Evolutionary conservation across 2,113 vertebrate species (phyloP).

Genomic region (Phainopepla nitens): DNA sequence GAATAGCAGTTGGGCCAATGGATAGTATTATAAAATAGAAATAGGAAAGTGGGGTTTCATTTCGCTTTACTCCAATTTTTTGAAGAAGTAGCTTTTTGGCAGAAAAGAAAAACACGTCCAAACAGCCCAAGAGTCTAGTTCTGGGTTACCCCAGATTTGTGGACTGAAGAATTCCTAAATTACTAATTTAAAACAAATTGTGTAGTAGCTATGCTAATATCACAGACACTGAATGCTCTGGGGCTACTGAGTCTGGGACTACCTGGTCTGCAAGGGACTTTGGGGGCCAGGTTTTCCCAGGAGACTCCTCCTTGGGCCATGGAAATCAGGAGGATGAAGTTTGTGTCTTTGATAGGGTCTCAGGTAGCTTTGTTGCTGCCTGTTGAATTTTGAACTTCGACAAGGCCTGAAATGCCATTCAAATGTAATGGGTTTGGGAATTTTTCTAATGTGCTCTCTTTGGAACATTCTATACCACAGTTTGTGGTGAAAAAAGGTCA

Average conservation of each 20-base stretch:
- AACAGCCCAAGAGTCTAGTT: background rate
- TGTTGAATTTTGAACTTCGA: background rate
- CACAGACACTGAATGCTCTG: background rate
- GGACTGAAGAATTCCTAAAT: background rate
- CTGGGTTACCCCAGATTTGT: background rate
- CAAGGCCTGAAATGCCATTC: background rate
- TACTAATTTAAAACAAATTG: background rate
- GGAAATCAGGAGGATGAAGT: background rate
- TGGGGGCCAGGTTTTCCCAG: background rate
- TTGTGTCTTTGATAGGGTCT: background rate
- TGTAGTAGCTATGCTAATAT: background rate
- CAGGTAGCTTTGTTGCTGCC: background rate
- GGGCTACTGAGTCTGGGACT: background rate
- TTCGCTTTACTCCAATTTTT: background rate
- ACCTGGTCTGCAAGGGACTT: background rate
- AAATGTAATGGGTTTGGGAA: background rate
- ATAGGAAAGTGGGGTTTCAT: background rate
- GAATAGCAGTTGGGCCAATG: background rate
- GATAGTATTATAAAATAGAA: background rate
- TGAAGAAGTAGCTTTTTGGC: background rate
- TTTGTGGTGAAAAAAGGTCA: background rate
- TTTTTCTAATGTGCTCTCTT: background rate
- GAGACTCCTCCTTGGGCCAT: fast-evolving
- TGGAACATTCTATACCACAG: background rate
- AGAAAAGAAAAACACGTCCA: background rate